A percentile compares a stretch with the other conserved stretches of the same genome.
Conservation (phyloP, 1,140 invertebrate species). For the Tetragnatha versicolor region DNA sequence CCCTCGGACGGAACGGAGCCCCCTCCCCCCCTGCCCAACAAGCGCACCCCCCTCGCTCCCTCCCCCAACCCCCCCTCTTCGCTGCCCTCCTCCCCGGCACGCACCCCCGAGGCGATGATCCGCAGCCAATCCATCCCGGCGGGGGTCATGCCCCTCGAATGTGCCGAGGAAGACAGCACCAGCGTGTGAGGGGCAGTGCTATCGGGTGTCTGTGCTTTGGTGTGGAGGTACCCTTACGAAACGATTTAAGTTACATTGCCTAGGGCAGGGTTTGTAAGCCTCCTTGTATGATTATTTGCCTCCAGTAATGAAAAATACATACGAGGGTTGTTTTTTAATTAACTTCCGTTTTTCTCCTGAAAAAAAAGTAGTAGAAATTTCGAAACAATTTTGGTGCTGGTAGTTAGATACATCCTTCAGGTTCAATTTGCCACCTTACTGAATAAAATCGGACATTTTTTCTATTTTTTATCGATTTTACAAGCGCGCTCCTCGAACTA, state of each 20-base stretch:
- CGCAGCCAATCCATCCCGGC: conserved; percentile 36
- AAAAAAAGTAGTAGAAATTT: no score
- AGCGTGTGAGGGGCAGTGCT: not conserved
- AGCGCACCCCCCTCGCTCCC: not conserved
- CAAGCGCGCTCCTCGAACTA: no score
- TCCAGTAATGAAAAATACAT: not conserved
- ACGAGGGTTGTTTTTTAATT: not conserved
- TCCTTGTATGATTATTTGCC: not conserved
- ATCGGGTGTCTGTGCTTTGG: not conserved
- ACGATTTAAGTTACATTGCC: not conserved
- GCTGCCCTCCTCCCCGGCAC: conserved; percentile 17
- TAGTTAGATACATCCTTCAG: no score
- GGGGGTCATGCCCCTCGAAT: conserved; percentile 39
- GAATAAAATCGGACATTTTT: no score
- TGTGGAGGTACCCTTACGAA: not conserved
- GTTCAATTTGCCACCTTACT: no score
- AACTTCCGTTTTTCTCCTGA: no score
- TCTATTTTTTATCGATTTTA: no score
- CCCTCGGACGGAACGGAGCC: not conserved
- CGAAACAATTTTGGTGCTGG: no score
- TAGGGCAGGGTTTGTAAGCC: not conserved
- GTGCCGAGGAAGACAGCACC: conserved; percentile 22
- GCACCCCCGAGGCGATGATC: conserved; percentile 47
- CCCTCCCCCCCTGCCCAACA: conserved; percentile 39
- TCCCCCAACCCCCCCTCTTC: conserved; percentile 20